Conservation (phyloP, 2,113 vertebrate species). For the Smithornis capensis region DNA sequence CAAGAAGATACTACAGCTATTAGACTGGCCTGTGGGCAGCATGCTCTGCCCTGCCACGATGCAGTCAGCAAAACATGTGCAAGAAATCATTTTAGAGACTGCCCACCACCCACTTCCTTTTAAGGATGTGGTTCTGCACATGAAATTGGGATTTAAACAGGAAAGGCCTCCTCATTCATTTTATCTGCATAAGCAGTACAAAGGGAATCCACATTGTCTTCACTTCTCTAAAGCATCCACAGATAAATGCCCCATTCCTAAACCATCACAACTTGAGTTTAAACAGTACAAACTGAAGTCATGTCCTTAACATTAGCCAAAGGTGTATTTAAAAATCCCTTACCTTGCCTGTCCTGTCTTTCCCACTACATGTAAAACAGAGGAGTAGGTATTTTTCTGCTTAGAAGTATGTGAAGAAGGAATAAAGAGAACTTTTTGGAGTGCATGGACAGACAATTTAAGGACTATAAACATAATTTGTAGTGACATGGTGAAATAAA, state of each 20-base stretch:
- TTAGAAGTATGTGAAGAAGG: not conserved
- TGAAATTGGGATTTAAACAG: not conserved
- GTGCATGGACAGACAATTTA: not conserved
- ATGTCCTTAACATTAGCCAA: not conserved
- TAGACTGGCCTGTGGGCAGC: not conserved
- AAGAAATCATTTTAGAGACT: not conserved
- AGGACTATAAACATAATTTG: not conserved
- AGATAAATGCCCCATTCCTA: not conserved
- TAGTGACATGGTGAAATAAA: not conserved
- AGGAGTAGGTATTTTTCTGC: not conserved
- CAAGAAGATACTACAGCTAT: not conserved
- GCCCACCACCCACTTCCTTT: not conserved
- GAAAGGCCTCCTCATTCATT: not conserved
- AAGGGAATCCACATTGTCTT: not conserved
- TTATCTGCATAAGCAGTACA: not conserved
- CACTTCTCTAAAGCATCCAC: not conserved
- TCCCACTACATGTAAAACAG: not conserved
- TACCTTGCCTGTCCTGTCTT: not conserved
- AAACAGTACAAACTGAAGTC: not conserved
- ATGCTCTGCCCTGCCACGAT: accelerated
- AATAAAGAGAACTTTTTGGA: not conserved
- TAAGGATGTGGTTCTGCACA: not conserved
- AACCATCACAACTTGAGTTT: not conserved
- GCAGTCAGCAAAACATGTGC: not conserved
- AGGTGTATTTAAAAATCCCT: not conserved